Conservation (phyloP, 2,113 vertebrate genomes). For the Aspidoscelis tigris region DNA sequence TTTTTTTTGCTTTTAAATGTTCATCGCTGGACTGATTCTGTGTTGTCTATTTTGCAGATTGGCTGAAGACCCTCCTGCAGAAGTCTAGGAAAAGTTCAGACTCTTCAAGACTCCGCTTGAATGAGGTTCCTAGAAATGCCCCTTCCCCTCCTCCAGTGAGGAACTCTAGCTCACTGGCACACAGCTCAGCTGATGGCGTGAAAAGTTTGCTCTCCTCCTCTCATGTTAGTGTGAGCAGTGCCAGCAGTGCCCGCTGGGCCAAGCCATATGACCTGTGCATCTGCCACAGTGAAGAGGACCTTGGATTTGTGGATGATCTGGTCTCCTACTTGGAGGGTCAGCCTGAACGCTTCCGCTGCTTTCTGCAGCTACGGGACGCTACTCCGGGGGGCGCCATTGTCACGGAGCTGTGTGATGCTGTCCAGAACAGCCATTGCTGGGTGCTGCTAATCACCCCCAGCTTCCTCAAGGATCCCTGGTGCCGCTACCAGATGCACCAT, state of each 20-base stretch:
- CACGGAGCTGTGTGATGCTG: constrained; percentile 81
- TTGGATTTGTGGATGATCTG: constrained; percentile 75
- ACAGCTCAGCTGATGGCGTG: neutral
- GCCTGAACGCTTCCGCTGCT: constrained; percentile 80
- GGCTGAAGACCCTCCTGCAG: constrained; percentile 71
- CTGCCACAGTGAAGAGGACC: constrained; percentile 84
- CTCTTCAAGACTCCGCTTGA: neutral
- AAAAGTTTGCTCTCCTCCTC: rapidly evolving
- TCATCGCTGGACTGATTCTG: neutral
- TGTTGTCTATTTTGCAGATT: constrained; percentile 60
- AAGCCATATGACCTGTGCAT: constrained; percentile 83
- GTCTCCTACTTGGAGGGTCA: constrained; percentile 83
- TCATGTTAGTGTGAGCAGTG: rapidly evolving
- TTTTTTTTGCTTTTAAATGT: neutral
- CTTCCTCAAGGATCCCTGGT: constrained; percentile 87
- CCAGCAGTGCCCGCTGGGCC: constrained; percentile 71
- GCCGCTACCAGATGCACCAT: constrained; percentile 90
- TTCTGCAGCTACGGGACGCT: constrained; percentile 81
- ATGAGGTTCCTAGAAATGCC: rapidly evolving
- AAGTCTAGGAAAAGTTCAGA: constrained; percentile 50
- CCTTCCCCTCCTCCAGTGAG: constrained; percentile 7
- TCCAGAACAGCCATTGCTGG: constrained; percentile 84
- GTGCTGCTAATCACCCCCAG: constrained; percentile 83
- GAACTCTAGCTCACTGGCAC: neutral
- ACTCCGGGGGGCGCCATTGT: constrained; percentile 73